A percentile compares a stretch with the other conserved stretches of the same genome.
Conservation (phyloP, 1,140 invertebrate genomes). For the Caenorhabditis latens region DNA sequence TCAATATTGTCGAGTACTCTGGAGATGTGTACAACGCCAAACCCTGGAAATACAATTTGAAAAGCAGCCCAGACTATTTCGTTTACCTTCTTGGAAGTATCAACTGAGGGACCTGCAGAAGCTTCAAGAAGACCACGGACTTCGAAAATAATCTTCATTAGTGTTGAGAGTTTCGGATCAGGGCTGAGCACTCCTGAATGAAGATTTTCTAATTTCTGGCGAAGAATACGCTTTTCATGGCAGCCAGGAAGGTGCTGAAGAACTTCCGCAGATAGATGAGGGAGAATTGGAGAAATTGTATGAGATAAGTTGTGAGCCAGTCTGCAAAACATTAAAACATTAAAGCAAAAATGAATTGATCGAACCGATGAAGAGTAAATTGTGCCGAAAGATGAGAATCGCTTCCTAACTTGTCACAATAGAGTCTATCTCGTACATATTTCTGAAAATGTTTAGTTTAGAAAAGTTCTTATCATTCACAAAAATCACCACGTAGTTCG, state of each 20-base stretch:
- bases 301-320: slow-evolving; percentile 58
- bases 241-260: slow-evolving; percentile 67
- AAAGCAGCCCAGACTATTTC: slow-evolving; percentile 57
- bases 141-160: slow-evolving; percentile 40
- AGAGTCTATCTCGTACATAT: slow-evolving; percentile 74
- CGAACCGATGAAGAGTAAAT: slow-evolving; percentile 68
- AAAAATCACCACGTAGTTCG: slow-evolving; percentile 70
- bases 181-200: not conserved
- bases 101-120: slow-evolving; percentile 56
- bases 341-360: not conserved
- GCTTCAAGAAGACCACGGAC: slow-evolving; percentile 12
- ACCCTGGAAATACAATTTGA: slow-evolving; percentile 11
- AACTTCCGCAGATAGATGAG: slow-evolving; percentile 73
- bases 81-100: slow-evolving; percentile 67
- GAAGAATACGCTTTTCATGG: slow-evolving; percentile 54
- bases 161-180: not conserved
- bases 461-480: not conserved
- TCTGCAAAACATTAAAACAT: slow-evolving; percentile 12
- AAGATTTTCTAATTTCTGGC: not conserved
- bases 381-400: slow-evolving; percentile 69
- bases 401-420: slow-evolving; percentile 70
- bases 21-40: not conserved
- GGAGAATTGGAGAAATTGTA: slow-evolving; percentile 73
- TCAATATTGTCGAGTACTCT: slow-evolving; percentile 17
- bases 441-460: slow-evolving; percentile 67